Base-by-base conservation (phyloP, 1,140 invertebrate genomes). In the Macrobrachium nipponense region DNA sequence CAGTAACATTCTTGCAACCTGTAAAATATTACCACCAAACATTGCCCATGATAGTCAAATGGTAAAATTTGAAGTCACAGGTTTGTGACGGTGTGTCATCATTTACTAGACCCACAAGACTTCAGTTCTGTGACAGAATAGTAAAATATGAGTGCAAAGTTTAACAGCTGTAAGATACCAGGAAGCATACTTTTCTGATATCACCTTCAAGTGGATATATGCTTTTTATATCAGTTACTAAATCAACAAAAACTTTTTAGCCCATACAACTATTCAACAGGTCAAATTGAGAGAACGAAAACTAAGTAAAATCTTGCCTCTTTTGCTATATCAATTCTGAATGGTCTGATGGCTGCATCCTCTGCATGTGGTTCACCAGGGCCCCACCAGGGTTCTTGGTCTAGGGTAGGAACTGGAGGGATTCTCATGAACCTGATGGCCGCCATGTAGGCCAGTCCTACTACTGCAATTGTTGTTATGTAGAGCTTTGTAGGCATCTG, bases 321-420 rank as follows among this genome's bases (percentile, higher is more conserved):
- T 43, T 82, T 18, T 17, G 80, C 23, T 17, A 82, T 82, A 10
- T 75, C 62, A 75, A 82, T 82, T 61, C 70, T 72, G 17, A 82
- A 82, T 7, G 62, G 62, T 36, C 64, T 82, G 80, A 82, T 70
- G 2, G 66, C 12, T 59, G 43, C 8, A 27, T 82, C 68, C 5
- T 66, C 68, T 58, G 23, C 27, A n/a, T 51, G 27, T 15, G 36
- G 18, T 20, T 60, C 58, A 15, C 68, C 64, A 5, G 80, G 80
- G 10, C 80, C 80, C 80, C 80, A 82, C 80, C 80, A 82, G 20
- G 80, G 80, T 10, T 82, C 62, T 7, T 11, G 58, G 17, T 82
- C 80, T 7, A 82, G 80, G 10, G 14, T n/a, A 12, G 80, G 80
- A 20, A 72, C 4, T 6, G 66, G 18, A 0, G 80, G 36, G 14